These are phyloP conservation scores for Linnaemya vulpina DNA, from an alignment of 2,888 invertebrate genomes.

Conservation along the genomic window DNA sequence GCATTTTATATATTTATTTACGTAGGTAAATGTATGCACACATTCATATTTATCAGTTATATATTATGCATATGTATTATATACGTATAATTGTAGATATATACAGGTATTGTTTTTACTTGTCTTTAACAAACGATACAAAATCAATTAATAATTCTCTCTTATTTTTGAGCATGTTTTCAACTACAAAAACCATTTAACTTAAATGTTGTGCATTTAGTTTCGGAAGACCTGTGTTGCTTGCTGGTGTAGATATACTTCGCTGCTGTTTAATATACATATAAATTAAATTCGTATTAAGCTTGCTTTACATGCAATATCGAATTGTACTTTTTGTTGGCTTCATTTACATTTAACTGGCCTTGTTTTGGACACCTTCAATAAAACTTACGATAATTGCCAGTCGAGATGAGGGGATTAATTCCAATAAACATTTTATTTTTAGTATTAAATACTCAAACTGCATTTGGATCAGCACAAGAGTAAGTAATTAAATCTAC, in stretches of 20 bases:
- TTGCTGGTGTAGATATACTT: conserved; percentile 28
- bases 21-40: neutral
- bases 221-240: conserved; percentile 41
- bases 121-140: conserved; percentile 24
- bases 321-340: conserved; percentile 41
- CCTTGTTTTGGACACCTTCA: conserved; percentile 39
- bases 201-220: conserved; percentile 28
- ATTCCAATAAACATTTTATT: conserved; percentile 44
- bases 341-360: conserved; percentile 43
- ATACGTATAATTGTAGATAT: too few relatives aligned
- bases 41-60: too few relatives aligned
- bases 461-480: conserved; percentile 49
- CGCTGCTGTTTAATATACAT: conserved; percentile 4
- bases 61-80: too few relatives aligned
- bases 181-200: conserved; percentile 36
- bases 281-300: conserved; percentile 14
- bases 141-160: conserved; percentile 50
- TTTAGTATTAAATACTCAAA: conserved; percentile 47
- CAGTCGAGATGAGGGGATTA: conserved; percentile 40
- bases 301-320: conserved; percentile 16
- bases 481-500: conserved; percentile 59
- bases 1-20: neutral
- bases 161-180: conserved; percentile 43
- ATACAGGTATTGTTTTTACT: neutral
- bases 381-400: conserved; percentile 1